Conservation (phyloP, 2,888 invertebrate genomes). For the Rambutsinella grinnellia region DNA sequence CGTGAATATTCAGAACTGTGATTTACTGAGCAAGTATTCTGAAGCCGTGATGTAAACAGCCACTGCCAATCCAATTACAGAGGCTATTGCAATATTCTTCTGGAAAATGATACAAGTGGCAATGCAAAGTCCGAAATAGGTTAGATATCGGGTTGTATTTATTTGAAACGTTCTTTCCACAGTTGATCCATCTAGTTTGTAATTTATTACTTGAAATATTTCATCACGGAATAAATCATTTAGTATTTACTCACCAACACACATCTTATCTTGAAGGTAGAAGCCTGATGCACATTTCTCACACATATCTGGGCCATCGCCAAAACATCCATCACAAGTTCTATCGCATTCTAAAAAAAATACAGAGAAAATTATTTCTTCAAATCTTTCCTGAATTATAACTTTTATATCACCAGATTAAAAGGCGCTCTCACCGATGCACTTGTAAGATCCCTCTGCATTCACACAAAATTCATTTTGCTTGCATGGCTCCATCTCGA, state of each 20-base stretch:
- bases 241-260: conserved; percentile 76
- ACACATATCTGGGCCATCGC: conserved; percentile 94
- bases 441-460: conserved; percentile 85
- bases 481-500: conserved; percentile 72
- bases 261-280: conserved; percentile 80
- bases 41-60: conserved; percentile 86
- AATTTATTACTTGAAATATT: too few relatives aligned
- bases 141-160: conserved; percentile 80
- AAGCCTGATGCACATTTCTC: conserved; percentile 82
- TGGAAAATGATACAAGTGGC: conserved; percentile 90
- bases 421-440: conserved; percentile 77
- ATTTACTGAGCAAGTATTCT: conserved; percentile 78
- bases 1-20: conserved; percentile 17
- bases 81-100: conserved; percentile 81
- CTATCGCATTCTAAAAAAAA: conserved; percentile 79
- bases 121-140: conserved; percentile 86
- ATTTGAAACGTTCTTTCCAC: conserved; percentile 68
- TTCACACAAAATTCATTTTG: conserved; percentile 88
- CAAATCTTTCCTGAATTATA: too few relatives aligned
- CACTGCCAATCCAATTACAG: conserved; percentile 83
- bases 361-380: not conserved
- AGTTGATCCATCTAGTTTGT: conserved; percentile 65
- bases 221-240: not conserved
- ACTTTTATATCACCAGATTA: conserved; percentile 4
- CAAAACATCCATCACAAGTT: conserved; percentile 85